Evolutionary conservation across 2,888 invertebrate genomes (phyloP).

Genomic region (Phaedon cochleariae): DNA sequence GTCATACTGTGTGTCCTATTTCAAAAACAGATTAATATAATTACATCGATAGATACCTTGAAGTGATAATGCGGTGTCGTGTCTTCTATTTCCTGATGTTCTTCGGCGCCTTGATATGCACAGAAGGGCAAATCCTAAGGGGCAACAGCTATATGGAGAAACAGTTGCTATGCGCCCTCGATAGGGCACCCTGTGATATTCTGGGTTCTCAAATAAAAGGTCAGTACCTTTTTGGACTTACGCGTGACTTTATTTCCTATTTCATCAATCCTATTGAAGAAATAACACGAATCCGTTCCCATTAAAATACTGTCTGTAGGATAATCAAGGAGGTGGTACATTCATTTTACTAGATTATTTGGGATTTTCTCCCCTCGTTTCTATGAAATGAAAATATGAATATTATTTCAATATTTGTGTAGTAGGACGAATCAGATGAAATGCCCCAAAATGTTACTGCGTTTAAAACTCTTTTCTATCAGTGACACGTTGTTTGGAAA

Average conservation of each 20-base stretch:
- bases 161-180: constrained; percentile 69
- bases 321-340: no score
- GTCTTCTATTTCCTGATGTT: neutral
- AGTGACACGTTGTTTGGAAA: no score
- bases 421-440: no score
- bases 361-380: no score
- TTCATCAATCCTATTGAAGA: no score
- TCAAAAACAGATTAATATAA: neutral
- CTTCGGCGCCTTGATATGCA: constrained; percentile 9
- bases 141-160: constrained; percentile 55
- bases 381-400: no score
- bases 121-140: constrained; percentile 42
- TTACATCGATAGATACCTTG: neutral
- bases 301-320: no score
- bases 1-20: constrained; percentile 7
- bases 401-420: no score
- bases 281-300: no score
- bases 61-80: neutral
- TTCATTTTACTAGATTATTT: no score
- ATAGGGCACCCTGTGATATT: constrained; percentile 68
- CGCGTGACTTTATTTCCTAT: neutral
- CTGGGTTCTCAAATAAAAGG: constrained; percentile 70
- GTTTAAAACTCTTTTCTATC: no score
- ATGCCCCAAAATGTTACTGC: no score
- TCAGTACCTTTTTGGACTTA: constrained; percentile 50